Conservation (phyloP, 2,797 vertebrate genomes). For the Gadopsis bispinosus region DNA sequence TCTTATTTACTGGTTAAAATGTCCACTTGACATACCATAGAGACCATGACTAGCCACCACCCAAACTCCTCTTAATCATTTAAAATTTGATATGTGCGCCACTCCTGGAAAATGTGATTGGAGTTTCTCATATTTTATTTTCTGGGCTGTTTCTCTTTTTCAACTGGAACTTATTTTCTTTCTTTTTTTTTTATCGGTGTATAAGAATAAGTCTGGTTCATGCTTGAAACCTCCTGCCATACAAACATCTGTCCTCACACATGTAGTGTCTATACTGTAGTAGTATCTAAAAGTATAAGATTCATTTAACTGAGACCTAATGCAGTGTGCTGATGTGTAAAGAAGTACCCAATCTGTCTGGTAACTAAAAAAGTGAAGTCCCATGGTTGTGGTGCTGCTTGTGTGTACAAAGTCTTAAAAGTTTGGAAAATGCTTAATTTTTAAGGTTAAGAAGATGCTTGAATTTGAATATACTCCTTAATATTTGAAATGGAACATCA, state of each 20-base stretch:
- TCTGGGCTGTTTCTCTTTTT: neutral
- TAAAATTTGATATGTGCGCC: constrained; percentile 25
- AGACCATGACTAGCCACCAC: constrained; percentile 26
- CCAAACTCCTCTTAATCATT: constrained; percentile 27
- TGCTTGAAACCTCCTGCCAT: neutral
- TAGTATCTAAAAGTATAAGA: neutral
- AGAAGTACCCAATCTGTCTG: neutral
- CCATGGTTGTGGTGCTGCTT: neutral
- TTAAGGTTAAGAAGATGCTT: too few species aligned
- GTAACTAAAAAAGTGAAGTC: neutral
- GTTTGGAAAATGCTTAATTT: too few species aligned
- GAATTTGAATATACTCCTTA: too few species aligned
- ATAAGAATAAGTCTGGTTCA: neutral
- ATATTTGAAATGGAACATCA: too few species aligned
- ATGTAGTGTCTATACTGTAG: too few species aligned
- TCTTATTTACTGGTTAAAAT: constrained; percentile 43
- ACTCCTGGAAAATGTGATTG: constrained; percentile 42
- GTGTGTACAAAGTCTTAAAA: too few species aligned
- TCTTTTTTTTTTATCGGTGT: too few species aligned
- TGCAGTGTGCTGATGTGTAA: neutral
- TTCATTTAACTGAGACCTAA: neutral
- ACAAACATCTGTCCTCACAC: constrained; percentile 2
- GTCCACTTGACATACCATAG: constrained; percentile 22
- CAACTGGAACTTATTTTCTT: neutral
- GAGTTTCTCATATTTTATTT: neutral